phyloP scores from a whole-genome alignment of 2,113 vertebrate genomes.

The Aplodontia rufa region DNA sequence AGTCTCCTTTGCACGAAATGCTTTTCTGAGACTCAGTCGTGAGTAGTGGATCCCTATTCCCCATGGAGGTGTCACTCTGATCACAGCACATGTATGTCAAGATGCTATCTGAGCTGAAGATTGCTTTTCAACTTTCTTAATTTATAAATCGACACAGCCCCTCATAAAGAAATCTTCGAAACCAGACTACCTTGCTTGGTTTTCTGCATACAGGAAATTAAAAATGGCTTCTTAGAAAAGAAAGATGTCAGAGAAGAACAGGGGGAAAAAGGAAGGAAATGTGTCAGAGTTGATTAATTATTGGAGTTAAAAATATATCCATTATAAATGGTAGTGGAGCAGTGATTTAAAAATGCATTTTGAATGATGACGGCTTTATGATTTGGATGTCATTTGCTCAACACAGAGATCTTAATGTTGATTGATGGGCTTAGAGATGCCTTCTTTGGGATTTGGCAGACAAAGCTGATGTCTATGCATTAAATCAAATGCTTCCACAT shows the following conservation, averaged over 20 bases:
- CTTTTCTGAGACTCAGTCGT: conserved; percentile 45
- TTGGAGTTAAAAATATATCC: conserved; percentile 66
- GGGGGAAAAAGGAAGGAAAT: conserved; percentile 39
- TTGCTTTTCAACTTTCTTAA: conserved; percentile 64
- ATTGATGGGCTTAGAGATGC: conserved; percentile 63
- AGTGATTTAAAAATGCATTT: conserved; percentile 65
- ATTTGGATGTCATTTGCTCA: conserved; percentile 70
- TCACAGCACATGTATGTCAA: conserved; percentile 37
- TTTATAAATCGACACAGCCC: conserved; percentile 66
- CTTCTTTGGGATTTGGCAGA: conserved; percentile 68
- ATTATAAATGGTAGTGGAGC: conserved; percentile 63
- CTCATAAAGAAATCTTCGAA: conserved; percentile 56
- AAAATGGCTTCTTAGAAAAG: conserved; percentile 74
- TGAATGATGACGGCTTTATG: conserved; percentile 69
- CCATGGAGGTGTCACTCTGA: conserved; percentile 38
- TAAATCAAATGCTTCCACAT: conserved; percentile 69
- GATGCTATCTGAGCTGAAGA: conserved; percentile 69
- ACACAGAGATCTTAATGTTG: conserved; percentile 64
- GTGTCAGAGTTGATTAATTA: conserved; percentile 77
- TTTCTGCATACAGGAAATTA: conserved; percentile 81
- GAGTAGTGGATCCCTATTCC: conserved; percentile 66
- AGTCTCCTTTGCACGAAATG: conserved; percentile 59
- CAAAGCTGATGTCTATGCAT: conserved; percentile 64
- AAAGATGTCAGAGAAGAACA: conserved; percentile 64
- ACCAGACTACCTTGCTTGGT: conserved; percentile 38